Evolutionary conservation across 2,888 invertebrate species (phyloP).

Genomic region (Beris chalybata): DNA sequence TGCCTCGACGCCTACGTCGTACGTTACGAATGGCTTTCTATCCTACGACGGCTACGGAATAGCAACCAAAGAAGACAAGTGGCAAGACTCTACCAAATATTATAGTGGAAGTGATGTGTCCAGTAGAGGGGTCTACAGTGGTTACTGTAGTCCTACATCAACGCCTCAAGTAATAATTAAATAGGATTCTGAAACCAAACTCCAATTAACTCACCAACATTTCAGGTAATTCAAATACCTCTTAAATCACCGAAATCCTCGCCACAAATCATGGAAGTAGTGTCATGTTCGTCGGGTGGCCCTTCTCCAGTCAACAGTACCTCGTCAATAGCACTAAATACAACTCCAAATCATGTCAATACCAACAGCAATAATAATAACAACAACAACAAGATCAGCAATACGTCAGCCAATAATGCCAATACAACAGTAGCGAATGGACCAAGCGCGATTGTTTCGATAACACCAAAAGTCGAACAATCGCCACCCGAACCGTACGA

Average conservation of each 20-base stretch:
- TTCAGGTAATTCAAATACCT: conserved; percentile 46
- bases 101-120: conserved; percentile 60
- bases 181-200: neutral
- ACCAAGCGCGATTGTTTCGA: conserved; percentile 39
- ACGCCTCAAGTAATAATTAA: conserved; percentile 51
- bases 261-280: conserved; percentile 56
- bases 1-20: conserved; percentile 65
- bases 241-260: conserved; percentile 56
- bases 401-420: conserved; percentile 36
- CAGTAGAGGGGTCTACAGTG: conserved; percentile 51
- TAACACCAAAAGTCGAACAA: conserved; percentile 54
- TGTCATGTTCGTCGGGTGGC: conserved; percentile 56
- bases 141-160: conserved; percentile 55
- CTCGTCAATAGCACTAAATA: conserved; percentile 37
- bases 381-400: conserved; percentile 33
- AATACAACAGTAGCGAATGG: conserved; percentile 43
- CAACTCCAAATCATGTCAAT: conserved; percentile 36
- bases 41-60: conserved; percentile 62
- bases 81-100: conserved; percentile 56
- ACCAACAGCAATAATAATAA: conserved; percentile 24
- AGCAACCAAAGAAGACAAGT: conserved; percentile 57
- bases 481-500: conserved; percentile 55
- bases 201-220: neutral
- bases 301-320: conserved; percentile 50
- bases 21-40: conserved; percentile 81